Conservation (phyloP, 2,888 invertebrate genomes). For the Sinelater perroti region DNA sequence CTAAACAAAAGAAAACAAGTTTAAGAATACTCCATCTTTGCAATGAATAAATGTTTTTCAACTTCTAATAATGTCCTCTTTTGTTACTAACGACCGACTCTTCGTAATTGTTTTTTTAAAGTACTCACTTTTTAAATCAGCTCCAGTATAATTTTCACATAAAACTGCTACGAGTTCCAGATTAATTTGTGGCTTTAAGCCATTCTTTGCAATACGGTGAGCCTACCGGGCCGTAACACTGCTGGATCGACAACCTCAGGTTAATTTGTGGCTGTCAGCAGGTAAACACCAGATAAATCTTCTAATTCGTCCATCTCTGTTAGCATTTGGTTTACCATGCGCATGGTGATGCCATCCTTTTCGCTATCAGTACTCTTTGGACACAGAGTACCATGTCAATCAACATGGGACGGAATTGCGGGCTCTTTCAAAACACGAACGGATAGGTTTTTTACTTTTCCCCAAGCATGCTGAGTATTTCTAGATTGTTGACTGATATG, state of each 20-base stretch:
- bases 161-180: slow-evolving; percentile 72
- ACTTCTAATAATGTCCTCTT: slow-evolving; percentile 79
- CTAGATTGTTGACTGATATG: slow-evolving; percentile 98
- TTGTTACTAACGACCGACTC: slow-evolving; percentile 87
- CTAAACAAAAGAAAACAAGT: no score
- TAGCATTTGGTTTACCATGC: slow-evolving; percentile 95
- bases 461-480: slow-evolving; percentile 98
- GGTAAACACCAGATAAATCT: slow-evolving; percentile 88
- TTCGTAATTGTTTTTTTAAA: slow-evolving; percentile 80
- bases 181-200: slow-evolving; percentile 79
- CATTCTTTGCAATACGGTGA: slow-evolving; percentile 72
- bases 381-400: slow-evolving; percentile 96
- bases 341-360: slow-evolving; percentile 76
- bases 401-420: slow-evolving; percentile 94
- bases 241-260: slow-evolving; percentile 98
- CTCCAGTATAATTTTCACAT: slow-evolving; percentile 88
- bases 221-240: slow-evolving; percentile 85
- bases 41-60: slow-evolving; percentile 73
- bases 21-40: slow-evolving; percentile 58
- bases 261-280: slow-evolving; percentile 96
- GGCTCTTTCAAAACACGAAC: slow-evolving; percentile 95
- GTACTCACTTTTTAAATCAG: slow-evolving; percentile 84
- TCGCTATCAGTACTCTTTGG: slow-evolving; percentile 84
- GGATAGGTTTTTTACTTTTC: slow-evolving; percentile 95
- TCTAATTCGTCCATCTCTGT: slow-evolving; percentile 99